Evolutionary conservation across 2,113 vertebrate species (phyloP).

Genomic region (Notarius lentiginosus): DNA sequence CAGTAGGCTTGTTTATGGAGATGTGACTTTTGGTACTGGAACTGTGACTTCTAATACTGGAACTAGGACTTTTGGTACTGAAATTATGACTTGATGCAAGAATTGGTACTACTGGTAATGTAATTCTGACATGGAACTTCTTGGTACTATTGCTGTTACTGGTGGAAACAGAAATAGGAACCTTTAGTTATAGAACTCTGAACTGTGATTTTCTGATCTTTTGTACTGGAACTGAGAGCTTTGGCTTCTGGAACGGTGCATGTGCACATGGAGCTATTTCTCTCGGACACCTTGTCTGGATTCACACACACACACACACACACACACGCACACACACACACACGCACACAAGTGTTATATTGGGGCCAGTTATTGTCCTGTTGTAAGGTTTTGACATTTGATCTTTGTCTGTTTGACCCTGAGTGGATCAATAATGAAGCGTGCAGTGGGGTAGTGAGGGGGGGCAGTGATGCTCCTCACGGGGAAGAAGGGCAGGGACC

Average conservation of each 20-base stretch:
- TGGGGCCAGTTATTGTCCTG: slow-evolving; percentile 47
- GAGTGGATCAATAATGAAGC: slow-evolving; percentile 28
- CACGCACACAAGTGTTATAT: neutral
- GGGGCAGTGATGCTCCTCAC: slow-evolving; percentile 15
- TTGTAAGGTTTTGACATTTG: slow-evolving; percentile 16
- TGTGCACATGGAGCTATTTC: neutral
- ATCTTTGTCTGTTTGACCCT: slow-evolving; percentile 37
- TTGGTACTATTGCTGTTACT: too few species aligned
- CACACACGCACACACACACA: slow-evolving; percentile 9
- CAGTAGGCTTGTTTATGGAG: neutral
- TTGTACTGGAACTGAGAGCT: too few species aligned
- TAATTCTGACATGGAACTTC: too few species aligned
- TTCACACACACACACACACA: neutral
- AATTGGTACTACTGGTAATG: too few species aligned
- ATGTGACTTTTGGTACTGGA: neutral
- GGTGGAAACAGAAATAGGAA: too few species aligned
- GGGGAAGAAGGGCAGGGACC: neutral
- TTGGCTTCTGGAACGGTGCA: neutral
- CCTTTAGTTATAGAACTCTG: too few species aligned
- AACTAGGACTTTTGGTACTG: too few species aligned
- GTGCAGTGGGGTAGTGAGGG: slow-evolving; percentile 7
- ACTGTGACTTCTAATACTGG: neutral
- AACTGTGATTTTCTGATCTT: too few species aligned
- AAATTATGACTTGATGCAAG: too few species aligned
- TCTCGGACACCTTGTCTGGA: neutral